phyloP scores from a whole-genome alignment of 2,113 vertebrate species.

The Choloepus hoffmanni region DNA sequence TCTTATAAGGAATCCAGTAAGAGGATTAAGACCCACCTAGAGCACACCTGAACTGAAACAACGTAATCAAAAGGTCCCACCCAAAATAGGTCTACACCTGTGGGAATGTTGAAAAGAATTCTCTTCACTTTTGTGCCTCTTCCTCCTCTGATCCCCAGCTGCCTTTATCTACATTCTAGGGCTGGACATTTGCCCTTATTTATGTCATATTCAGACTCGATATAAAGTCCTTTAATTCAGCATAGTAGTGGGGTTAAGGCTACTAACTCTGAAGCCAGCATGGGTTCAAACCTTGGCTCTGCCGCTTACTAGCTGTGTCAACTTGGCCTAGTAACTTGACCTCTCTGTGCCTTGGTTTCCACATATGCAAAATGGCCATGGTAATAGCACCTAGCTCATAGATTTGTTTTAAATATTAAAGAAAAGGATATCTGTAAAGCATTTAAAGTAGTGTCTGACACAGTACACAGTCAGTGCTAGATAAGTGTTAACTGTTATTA shows the following conservation, averaged over 20 bases:
- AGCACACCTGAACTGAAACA: no score
- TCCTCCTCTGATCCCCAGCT: background rate
- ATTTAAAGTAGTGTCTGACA: background rate
- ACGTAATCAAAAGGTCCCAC: no score
- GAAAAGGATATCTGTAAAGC: background rate
- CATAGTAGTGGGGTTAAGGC: rapidly evolving
- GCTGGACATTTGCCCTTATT: background rate
- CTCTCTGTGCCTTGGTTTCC: rapidly evolving
- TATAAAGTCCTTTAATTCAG: rapidly evolving
- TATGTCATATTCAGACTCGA: background rate
- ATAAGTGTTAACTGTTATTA: background rate
- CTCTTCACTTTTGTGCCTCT: background rate
- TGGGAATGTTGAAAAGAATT: background rate
- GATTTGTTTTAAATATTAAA: background rate
- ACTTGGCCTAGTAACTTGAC: rapidly evolving
- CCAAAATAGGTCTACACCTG: no score
- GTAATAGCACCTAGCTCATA: rapidly evolving
- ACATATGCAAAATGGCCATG: rapidly evolving
- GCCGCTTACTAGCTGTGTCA: rapidly evolving
- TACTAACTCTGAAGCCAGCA: background rate
- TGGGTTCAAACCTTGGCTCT: rapidly evolving
- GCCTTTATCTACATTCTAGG: background rate
- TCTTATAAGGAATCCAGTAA: no score
- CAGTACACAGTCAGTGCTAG: rapidly evolving
- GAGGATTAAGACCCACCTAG: no score